Evolutionary conservation across 2,113 vertebrate genomes (phyloP), one percentile per base, ranked within the genome.

Genomic region (Etheostoma spectabile): DNA sequence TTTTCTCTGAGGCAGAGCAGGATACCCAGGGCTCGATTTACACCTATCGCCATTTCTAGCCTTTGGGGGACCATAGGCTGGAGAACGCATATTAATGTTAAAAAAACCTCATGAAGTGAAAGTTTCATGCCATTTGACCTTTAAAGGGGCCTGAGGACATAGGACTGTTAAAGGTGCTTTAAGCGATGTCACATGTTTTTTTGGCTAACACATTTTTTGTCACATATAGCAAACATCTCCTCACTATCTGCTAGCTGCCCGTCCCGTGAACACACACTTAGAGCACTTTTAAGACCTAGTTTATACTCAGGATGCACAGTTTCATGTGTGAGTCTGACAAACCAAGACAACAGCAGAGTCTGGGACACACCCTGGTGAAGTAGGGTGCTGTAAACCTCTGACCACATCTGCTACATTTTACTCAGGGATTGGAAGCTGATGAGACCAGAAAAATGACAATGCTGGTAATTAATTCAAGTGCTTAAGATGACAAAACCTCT

Each of bases 381-480:
- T 2, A 22, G 13, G 35, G 16, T 5, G 51, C 30, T 69, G 56
- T 16, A 24, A 12, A 35, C 64, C 13, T 62, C 6, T 53, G 30
- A 19, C 15, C 16, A 27, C 8, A 33, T 52, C 45, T 52, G 7
- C 33, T 62, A 38, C 14, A 24, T 76, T 74, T 61, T 62, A 67
- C 83, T 89, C 89, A 90, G 85, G 85, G 79, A 86, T 70, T 22
- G 12, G 12, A 45, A 27, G 11, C 15, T 11, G 35, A 62, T 51
- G 64, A 56, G 22, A 62, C 8, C 30, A 51, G 12, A 61, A 30
- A 46, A 45, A 74, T 27, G 24, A 10, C 38, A 22, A 27, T 11
- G 1, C 35, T 61, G 33, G 18, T 48, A 48, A 18, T 51, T 74
- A 35, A 2, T 71, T 70, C 11, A 35, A 42, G 22, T 14, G 19